phyloP scores from a whole-genome alignment of 2,113 vertebrate genomes.

The Cinclus cinclus region DNA sequence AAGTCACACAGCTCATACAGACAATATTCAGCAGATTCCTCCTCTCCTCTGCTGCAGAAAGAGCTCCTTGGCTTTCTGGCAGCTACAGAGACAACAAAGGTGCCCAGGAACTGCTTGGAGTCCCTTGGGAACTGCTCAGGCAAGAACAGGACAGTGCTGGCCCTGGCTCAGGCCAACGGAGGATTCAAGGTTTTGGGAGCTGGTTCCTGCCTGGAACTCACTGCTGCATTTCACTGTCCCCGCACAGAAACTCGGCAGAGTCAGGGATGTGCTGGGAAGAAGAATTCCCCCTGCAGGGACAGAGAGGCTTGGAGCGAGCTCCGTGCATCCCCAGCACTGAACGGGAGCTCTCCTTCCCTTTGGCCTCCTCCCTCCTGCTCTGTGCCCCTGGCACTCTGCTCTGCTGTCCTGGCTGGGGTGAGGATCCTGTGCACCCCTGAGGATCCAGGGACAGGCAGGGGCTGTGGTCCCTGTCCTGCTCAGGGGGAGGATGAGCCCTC shows the following conservation, averaged over 20 bases:
- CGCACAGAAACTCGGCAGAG: fast-evolving
- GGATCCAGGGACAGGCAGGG: not conserved
- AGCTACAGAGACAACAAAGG: not conserved
- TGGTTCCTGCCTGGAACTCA: not conserved
- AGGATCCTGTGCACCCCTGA: too few relatives aligned
- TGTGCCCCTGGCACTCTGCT: not conserved
- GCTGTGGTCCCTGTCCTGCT: not conserved
- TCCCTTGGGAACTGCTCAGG: not conserved
- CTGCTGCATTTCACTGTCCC: not conserved
- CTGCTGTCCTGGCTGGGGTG: not conserved
- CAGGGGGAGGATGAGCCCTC: too few relatives aligned
- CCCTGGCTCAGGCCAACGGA: not conserved
- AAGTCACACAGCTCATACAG: not conserved
- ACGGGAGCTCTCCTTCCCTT: not conserved
- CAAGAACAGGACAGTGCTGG: not conserved
- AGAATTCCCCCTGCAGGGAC: not conserved
- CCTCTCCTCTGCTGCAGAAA: not conserved
- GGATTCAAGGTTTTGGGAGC: not conserved
- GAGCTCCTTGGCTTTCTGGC: not conserved
- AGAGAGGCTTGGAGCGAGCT: fast-evolving
- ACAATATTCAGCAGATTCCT: fast-evolving
- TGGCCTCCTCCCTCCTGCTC: not conserved
- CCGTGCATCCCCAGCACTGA: not conserved
- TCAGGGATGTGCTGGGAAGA: not conserved
- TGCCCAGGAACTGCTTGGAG: not conserved